Evolutionary conservation across 1,140 invertebrate genomes (phyloP), one percentile per base, ranked within the genome.

Genomic region (Eubasilissa regina): DNA sequence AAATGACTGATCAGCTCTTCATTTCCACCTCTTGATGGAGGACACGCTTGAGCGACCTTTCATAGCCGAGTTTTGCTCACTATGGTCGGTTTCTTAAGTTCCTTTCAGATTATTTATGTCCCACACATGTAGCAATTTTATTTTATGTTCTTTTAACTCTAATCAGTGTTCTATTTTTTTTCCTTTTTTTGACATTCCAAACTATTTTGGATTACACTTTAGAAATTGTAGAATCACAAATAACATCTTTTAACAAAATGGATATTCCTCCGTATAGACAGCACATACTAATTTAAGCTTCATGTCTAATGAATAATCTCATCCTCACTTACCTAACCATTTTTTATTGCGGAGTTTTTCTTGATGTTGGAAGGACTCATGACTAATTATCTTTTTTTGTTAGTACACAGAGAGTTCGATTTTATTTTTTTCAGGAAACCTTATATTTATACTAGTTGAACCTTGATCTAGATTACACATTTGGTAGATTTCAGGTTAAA

Each of bases 31-130:
- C 66, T 47, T 4, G 58, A 19, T 6, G 55, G 35, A 21, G 55
- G 44, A 64, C n/a, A 58, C 56, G 35, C 56, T 77, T 62, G 74
- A 73, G 78, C 60, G 78, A 82, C 70, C 81, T 80, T 70, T 82
- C 78, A 80, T 78, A 82, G 81, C 53, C 75, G 81, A 82, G 81
- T 82, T 80, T 75, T 64, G 72, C 81, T 80, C 81, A 66, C 78
- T 82, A 82, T 82, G 81, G 81, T 82, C 78, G 78, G 81, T 82
- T 82, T 75, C 66, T 82, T 80, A 72, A 78, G 66, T 74, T 80
- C 81, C 72, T 64, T 78, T 77, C 44, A 15, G 13, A 74, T 35
- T 35, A 35, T 72, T 75, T 81, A 75, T 76, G 12, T 62, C 19
- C 58, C 25, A 25, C 15, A 8, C 4, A 58, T 62, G 13, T 62